These are phyloP conservation scores for Dryobates pubescens DNA, from an alignment of 2,797 vertebrate species.

Conservation along the genomic window DNA sequence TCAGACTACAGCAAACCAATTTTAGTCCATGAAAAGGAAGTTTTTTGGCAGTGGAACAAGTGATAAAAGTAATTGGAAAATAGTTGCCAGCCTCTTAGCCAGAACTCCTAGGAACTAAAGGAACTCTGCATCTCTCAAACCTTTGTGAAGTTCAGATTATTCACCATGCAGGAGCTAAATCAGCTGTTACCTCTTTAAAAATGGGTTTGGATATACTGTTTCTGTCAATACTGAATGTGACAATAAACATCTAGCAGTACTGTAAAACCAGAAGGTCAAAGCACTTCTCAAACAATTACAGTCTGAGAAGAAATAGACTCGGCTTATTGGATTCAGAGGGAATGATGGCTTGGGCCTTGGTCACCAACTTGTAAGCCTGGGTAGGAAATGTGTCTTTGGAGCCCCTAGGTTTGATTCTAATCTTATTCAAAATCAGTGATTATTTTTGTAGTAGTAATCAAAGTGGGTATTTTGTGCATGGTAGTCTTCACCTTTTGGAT, in stretches of 20 bases:
- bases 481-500: not conserved
- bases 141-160: not conserved
- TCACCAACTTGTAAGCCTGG: not conserved
- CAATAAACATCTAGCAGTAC: not conserved
- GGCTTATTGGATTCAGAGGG: not conserved
- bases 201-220: not conserved
- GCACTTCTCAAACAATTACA: not conserved
- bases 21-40: not conserved
- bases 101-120: not conserved
- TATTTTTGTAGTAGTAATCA: not conserved
- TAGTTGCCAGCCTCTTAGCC: constrained; percentile 1
- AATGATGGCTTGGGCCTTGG: not conserved
- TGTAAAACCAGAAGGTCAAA: not conserved
- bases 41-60: constrained; percentile 17
- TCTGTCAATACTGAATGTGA: not conserved
- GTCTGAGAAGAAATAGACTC: not conserved
- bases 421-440: not conserved
- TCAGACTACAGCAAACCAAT: constrained; percentile 26
- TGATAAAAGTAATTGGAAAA: constrained; percentile 24
- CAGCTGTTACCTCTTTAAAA: not conserved
- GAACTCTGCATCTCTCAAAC: not conserved
- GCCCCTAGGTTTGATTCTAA: not conserved
- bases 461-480: not conserved
- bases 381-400: not conserved
- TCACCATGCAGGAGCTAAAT: not conserved